Evolutionary conservation across 2,113 vertebrate genomes (phyloP).

Genomic region (Salvelinus namaycush): DNA sequence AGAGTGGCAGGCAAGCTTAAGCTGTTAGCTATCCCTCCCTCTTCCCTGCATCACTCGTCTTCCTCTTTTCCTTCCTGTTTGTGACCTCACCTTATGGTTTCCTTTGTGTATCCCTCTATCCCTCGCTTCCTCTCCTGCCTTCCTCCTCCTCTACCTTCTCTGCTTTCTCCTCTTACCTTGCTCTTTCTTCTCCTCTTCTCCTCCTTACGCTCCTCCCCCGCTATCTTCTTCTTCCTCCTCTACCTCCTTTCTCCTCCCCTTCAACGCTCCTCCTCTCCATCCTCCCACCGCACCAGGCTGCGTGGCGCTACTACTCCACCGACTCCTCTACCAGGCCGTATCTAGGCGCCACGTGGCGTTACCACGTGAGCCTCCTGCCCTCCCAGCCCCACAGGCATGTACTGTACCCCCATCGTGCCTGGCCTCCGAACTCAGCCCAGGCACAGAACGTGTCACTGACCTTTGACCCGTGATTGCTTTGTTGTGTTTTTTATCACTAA

Average conservation of each 20-base stretch:
- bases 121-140: background rate
- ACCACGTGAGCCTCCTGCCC: constrained; percentile 81
- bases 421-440: constrained; percentile 66
- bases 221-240: background rate
- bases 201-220: background rate
- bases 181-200: constrained; percentile 3
- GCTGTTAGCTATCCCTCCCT: constrained; percentile 12
- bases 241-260: constrained; percentile 10
- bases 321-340: constrained; percentile 73
- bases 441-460: constrained; percentile 68
- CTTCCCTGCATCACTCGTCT: constrained; percentile 3
- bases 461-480: constrained; percentile 9
- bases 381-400: constrained; percentile 77
- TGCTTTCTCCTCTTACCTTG: background rate
- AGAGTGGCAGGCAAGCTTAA: background rate
- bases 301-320: constrained; percentile 83
- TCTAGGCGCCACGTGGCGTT: constrained; percentile 79
- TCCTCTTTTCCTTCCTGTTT: background rate
- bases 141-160: background rate
- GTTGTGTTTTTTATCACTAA: constrained; percentile 75
- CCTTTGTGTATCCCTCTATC: background rate
- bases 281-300: constrained; percentile 77
- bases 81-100: background rate
- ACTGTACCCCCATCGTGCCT: constrained; percentile 65
- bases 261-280: constrained; percentile 10